Conservation (phyloP, 2,113 vertebrate species). For the Cryptomyrus ogoouensis region DNA sequence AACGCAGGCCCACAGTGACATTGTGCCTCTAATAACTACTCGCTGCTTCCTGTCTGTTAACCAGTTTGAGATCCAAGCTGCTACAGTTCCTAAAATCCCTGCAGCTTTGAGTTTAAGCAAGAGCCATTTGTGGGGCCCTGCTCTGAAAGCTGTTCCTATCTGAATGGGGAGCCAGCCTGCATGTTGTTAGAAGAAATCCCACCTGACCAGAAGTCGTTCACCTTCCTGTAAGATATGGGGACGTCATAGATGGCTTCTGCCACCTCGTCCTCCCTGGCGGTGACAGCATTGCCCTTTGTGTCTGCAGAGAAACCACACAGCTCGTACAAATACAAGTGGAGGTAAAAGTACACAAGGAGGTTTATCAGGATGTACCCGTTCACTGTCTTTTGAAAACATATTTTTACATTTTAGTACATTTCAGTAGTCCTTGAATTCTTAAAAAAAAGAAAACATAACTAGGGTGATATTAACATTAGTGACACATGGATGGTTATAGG, state of each 20-base stretch:
- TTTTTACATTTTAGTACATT: not conserved
- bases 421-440: too few species aligned
- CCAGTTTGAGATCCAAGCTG: too few species aligned
- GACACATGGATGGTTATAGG: too few species aligned
- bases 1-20: too few species aligned
- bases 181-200: not conserved
- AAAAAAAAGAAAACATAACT: not conserved
- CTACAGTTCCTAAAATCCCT: too few species aligned
- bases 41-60: too few species aligned
- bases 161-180: not conserved
- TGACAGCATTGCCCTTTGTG: not conserved
- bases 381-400: not conserved
- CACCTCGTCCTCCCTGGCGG: not conserved
- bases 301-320: not conserved
- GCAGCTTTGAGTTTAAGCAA: too few species aligned
- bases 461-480: too few species aligned
- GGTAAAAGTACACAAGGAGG: too few species aligned
- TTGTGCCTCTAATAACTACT: too few species aligned
- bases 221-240: slow-evolving; percentile 35
- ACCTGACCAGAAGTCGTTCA: slow-evolving; percentile 30
- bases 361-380: not conserved
- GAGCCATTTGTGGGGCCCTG: not conserved
- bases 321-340: too few species aligned
- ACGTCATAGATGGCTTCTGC: slow-evolving; percentile 48
- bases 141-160: not conserved